These are phyloP conservation scores for Pteronotus mesoamericanus DNA, from an alignment of 2,797 vertebrate species.

Conservation along the genomic window DNA sequence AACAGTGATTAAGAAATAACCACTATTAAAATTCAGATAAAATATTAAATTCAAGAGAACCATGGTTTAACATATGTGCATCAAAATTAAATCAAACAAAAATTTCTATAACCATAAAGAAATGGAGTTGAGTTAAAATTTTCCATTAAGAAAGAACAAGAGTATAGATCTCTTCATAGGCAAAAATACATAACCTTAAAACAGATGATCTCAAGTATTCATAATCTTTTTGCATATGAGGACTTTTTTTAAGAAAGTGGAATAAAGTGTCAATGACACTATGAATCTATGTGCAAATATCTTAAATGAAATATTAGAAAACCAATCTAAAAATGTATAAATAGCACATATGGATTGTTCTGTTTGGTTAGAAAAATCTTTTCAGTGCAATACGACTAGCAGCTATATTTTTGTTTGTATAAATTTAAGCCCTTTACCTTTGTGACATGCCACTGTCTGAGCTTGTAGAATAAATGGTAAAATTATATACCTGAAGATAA, in stretches of 20 bases:
- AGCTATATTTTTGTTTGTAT: background rate
- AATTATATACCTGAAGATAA: background rate
- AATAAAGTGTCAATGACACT: background rate
- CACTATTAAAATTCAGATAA: background rate
- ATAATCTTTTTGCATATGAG: background rate
- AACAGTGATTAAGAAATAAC: background rate
- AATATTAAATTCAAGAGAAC: background rate
- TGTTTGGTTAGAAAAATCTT: background rate
- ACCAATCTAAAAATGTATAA: background rate
- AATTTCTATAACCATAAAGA: background rate
- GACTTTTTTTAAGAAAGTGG: background rate
- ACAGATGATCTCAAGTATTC: background rate
- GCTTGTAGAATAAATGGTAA: background rate
- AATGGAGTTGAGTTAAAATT: background rate
- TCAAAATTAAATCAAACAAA: background rate
- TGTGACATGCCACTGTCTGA: background rate
- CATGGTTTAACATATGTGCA: background rate
- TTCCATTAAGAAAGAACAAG: background rate
- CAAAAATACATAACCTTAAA: background rate
- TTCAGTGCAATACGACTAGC: background rate
- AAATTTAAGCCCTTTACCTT: background rate
- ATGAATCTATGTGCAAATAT: background rate
- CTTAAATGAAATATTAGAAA: background rate
- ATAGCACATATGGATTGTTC: background rate
- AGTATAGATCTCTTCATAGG: background rate